Evolutionary conservation across 2,797 vertebrate genomes (phyloP), one percentile per base, ranked within the genome.

Genomic region (Sebastes diploproa): DNA sequence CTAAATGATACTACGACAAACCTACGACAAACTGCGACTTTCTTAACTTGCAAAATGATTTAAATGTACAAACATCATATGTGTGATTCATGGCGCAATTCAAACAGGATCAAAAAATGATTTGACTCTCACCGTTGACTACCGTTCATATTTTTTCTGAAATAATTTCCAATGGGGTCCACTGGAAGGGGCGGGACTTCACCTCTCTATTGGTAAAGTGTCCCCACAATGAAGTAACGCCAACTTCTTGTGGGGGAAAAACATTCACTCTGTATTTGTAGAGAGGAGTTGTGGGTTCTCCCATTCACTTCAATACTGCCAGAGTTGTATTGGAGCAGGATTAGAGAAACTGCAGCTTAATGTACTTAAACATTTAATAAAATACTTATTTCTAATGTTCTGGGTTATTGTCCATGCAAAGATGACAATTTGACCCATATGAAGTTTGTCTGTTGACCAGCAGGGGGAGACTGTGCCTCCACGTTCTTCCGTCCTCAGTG

Each of bases 401-500:
- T 34, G 30, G 3, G 30, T 62, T 34, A 34, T 36, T 25, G 8
- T 42, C n/a, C n/a, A 7, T 36, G n/a, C 3, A 65, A 65, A 65
- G 22, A 18, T 5, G 13, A 63, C 3, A 25, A 42, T 36, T 29
- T 34, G 8, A 23, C 4, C 1, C 4, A 23, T 22, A 8, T 67
- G 65, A 38, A 64, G 29, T 70, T 62, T 67, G 14, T 72, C 30
- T 75, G 7, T 18, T 25, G 50, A 50, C 78, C 79, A 87, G 69
- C 59, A 77, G 82, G 76, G 38, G 85, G 71, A 18, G 32, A 59
- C 54, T 55, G 42, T 22, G 71, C 10, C 22, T 52, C 52, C 55
- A 59, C 2, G 0, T 23, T 50, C 34, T 68, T 46, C 27, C 16
- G 32, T 36, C 36, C 68, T 50, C 3, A 1, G 20, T 60, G 59